phyloP scores from a whole-genome alignment of 2,888 invertebrate species.

The Hypsopygia costalis region DNA sequence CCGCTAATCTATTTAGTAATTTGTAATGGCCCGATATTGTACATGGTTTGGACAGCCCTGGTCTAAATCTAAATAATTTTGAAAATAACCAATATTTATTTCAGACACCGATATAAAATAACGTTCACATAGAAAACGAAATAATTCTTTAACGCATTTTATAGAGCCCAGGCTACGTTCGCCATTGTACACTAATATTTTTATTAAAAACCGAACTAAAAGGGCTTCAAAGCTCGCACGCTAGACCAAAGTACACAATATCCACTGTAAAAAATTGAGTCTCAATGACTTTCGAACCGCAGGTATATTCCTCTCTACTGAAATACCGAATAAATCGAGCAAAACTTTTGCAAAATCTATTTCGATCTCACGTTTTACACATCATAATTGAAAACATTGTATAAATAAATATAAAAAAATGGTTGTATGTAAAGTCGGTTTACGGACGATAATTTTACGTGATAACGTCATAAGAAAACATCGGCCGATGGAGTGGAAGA shows the following conservation, averaged over 20 bases:
- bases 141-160: neutral
- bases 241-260: neutral
- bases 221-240: neutral
- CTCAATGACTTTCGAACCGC: neutral
- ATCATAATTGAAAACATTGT: slow-evolving; percentile 5
- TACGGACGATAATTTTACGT: too few relatives aligned
- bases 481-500: too few relatives aligned
- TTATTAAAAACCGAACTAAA: slow-evolving; percentile 1
- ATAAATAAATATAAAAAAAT: slow-evolving; percentile 9
- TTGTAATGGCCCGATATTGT: too few relatives aligned
- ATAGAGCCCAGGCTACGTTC: too few relatives aligned
- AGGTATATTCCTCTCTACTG: neutral
- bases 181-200: neutral
- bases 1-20: too few relatives aligned
- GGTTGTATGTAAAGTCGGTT: too few relatives aligned
- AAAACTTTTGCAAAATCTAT: slow-evolving; percentile 1
- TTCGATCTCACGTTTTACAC: neutral
- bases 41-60: too few relatives aligned
- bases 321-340: slow-evolving; percentile 1
- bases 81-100: neutral
- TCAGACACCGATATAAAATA: slow-evolving; percentile 1
- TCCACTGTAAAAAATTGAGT: slow-evolving; percentile 3
- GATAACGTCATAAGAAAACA: too few relatives aligned
- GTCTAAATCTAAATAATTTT: neutral
- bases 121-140: neutral